phyloP scores from a whole-genome alignment of 2,888 invertebrate genomes.

The Orgyia antiqua region DNA sequence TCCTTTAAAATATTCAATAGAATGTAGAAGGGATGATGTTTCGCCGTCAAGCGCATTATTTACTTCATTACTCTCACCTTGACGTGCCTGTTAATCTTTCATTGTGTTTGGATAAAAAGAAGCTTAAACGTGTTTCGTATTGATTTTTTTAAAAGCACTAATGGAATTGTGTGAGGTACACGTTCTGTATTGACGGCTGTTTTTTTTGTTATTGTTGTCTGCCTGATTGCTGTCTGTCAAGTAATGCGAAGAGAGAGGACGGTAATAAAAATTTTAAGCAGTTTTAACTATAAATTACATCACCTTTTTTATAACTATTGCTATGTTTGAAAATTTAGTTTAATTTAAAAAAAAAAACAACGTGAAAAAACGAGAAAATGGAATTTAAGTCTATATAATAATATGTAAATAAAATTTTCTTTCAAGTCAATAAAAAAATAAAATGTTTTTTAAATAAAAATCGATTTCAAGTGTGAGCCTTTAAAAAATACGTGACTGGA shows the following conservation, averaged over 20 bases:
- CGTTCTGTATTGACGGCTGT: conserved; percentile 25
- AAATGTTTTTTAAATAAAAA: too few species aligned
- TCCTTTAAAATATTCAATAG: conserved; percentile 63
- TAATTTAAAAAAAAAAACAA: too few species aligned
- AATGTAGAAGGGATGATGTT: conserved; percentile 31
- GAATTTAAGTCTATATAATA: too few species aligned
- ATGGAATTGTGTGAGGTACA: conserved; percentile 37
- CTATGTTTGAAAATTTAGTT: too few species aligned
- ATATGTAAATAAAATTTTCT: too few species aligned
- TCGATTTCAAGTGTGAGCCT: too few species aligned
- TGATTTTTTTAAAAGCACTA: conserved; percentile 37
- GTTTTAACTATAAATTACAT: too few species aligned
- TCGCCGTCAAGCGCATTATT: conserved; percentile 62
- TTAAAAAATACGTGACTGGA: too few species aligned
- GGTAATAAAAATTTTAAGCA: neutral
- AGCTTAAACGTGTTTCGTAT: conserved; percentile 45
- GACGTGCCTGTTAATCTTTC: conserved; percentile 61
- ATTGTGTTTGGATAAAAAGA: conserved; percentile 50
- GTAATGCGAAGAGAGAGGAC: neutral
- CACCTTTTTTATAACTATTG: too few species aligned
- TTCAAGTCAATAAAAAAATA: too few species aligned
- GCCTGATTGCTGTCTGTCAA: conserved; percentile 10
- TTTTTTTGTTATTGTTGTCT: conserved; percentile 16
- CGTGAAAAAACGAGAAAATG: too few species aligned
- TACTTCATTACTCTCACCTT: conserved; percentile 61